Evolutionary conservation across 2,888 invertebrate genomes (phyloP), one percentile per base, ranked within the genome.

Genomic region (Slavum lentiscoides): DNA sequence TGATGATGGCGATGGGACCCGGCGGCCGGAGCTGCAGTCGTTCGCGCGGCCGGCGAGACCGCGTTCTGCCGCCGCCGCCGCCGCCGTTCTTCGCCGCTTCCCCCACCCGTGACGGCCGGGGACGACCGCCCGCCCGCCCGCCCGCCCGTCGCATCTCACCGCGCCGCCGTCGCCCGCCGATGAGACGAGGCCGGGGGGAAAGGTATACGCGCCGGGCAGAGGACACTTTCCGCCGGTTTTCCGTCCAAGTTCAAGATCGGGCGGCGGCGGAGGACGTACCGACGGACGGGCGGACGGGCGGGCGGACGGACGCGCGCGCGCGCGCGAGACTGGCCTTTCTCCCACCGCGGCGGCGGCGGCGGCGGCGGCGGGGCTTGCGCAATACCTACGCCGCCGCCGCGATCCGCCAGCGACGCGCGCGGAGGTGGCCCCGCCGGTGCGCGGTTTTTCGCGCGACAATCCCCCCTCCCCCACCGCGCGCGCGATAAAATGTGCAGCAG

Each of bases 191-290:
- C 39, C 30, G 2, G 77, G 69, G 77, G 69, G 59, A 11, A 68
- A 76, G 49, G 49, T 49, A 11, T 11, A 43, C 43, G 7, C 43
- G 43, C 43, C 9, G 9, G 39, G 58, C 17, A 55, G 58, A 53
- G 61, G 69, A 70, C 77, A 62, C 77, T 70, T 76, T 76, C 23
- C 77, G 58, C 66, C 69, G 68, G 37, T 58, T 13, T 58, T 68
- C 37, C 23, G 80, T 72, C 30, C 72, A 80, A 80, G 80, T 80
- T 80, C 80, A 80, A 80, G 80, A 80, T 80, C 80, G 80, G 77
- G 53, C 53, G 61, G 11, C 8, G 9, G 7, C 49, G 23, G 30
- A 30, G 30, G 30, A 30, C 30, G 30, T 30, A 30, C 30, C 30
- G 30, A 30, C 30, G 30, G 30, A 30, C 30, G 30, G 30, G 4